Conservation (phyloP, 2,888 invertebrate genomes). For the Drosophila nr. medialis region DNA sequence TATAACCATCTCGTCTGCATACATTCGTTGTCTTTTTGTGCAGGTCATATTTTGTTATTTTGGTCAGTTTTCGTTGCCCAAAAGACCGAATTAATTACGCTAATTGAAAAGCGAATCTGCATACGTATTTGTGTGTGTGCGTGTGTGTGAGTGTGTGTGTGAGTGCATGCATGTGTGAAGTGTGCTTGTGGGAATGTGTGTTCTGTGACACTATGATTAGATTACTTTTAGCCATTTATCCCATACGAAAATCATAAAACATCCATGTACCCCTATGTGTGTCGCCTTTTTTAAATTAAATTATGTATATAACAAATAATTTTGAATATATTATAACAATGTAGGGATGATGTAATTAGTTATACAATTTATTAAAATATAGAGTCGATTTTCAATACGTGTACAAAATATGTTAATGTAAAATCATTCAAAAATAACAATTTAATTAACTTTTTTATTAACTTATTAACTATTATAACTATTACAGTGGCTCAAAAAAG, state of each 20-base stretch:
- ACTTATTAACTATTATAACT: not conserved
- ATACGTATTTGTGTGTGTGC: not conserved
- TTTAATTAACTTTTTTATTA: not conserved
- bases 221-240: not conserved
- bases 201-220: not conserved
- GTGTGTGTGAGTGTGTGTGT: not conserved
- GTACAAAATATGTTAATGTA: not conserved
- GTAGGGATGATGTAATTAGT: not conserved
- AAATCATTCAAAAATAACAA: not conserved
- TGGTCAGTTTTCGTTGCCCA: slow-evolving; percentile 34
- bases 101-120: slow-evolving; percentile 49
- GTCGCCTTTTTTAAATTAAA: not conserved
- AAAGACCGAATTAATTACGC: slow-evolving; percentile 58
- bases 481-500: not conserved
- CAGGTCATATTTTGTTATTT: slow-evolving; percentile 25
- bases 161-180: not conserved
- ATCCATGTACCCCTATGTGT: not conserved
- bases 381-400: not conserved
- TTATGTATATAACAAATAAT: not conserved
- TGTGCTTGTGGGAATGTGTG: not conserved
- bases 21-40: slow-evolving; percentile 1
- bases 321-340: not conserved
- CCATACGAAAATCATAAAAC: not conserved
- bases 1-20: not conserved
- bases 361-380: not conserved